Evolutionary conservation across 2,113 vertebrate species (phyloP).

Genomic region (Campylomormyrus tamandua): DNA sequence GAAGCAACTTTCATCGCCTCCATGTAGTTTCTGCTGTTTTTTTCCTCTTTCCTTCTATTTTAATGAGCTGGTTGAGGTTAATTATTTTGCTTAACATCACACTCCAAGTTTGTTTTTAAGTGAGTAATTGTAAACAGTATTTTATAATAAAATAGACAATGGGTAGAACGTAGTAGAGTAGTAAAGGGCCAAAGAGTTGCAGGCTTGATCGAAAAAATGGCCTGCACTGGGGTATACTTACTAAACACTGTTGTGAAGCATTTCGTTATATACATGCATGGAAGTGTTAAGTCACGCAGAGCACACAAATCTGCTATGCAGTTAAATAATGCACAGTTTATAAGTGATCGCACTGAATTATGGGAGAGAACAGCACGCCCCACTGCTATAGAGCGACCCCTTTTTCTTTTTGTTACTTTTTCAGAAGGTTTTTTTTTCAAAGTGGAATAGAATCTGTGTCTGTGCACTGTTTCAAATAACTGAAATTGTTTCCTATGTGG

Average conservation of each 20-base stretch:
- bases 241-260: neutral
- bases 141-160: neutral
- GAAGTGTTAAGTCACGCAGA: neutral
- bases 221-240: neutral
- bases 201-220: neutral
- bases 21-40: neutral
- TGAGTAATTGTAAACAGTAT: constrained; percentile 9
- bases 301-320: neutral
- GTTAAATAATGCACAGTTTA: neutral
- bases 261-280: neutral
- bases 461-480: neutral
- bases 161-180: neutral
- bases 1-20: neutral
- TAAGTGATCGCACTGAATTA: neutral
- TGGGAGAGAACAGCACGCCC: neutral
- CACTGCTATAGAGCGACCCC: neutral
- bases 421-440: neutral
- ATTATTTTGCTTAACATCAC: constrained; percentile 10
- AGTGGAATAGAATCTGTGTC: neutral
- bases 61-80: constrained; percentile 7
- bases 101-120: constrained; percentile 2
- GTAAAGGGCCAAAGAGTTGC: neutral
- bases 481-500: neutral
- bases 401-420: neutral
- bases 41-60: neutral